A percentile compares a stretch with the other conserved stretches of the same genome.
phyloP scores from a whole-genome alignment of 92 coral and sea anemone species.

The Siderastrea siderea region DNA sequence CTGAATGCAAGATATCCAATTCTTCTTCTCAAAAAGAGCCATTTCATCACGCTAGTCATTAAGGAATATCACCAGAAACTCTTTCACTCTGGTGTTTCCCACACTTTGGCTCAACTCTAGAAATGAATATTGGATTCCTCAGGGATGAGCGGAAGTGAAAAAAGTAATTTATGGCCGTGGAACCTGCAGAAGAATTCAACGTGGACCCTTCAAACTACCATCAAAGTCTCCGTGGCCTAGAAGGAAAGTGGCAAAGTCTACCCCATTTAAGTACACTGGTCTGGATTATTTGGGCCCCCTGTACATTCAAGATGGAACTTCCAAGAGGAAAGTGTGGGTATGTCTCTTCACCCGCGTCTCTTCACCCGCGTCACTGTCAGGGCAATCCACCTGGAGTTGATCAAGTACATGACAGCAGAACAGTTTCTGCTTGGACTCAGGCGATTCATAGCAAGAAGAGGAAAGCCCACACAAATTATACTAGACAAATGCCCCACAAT shows the following conservation, averaged over 20 bases:
- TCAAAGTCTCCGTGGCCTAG: slow-evolving; percentile 7
- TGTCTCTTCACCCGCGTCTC: background rate
- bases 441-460: no score
- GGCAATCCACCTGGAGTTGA: background rate
- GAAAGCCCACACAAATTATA: background rate
- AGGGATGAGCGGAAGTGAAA: slow-evolving; percentile 9
- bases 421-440: slow-evolving; percentile 4
- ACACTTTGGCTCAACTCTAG: slow-evolving; percentile 8
- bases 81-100: no score
- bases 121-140: slow-evolving; percentile 4
- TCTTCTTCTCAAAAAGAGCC: background rate
- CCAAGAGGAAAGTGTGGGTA: background rate
- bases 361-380: no score
- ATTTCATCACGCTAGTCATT: slow-evolving; percentile 10
- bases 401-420: background rate
- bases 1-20: background rate
- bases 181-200: background rate
- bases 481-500: background rate
- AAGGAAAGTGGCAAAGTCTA: background rate
- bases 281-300: no score
- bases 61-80: no score
- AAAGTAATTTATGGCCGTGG: background rate
- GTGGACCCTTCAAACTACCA: background rate
- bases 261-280: background rate
- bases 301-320: background rate